Percentiles rank a stretch among this genome's conserved stretches.
These are phyloP conservation scores for Siderastrea radians DNA, from an alignment of 92 coral and sea anemone species.

Conservation along the genomic window DNA sequence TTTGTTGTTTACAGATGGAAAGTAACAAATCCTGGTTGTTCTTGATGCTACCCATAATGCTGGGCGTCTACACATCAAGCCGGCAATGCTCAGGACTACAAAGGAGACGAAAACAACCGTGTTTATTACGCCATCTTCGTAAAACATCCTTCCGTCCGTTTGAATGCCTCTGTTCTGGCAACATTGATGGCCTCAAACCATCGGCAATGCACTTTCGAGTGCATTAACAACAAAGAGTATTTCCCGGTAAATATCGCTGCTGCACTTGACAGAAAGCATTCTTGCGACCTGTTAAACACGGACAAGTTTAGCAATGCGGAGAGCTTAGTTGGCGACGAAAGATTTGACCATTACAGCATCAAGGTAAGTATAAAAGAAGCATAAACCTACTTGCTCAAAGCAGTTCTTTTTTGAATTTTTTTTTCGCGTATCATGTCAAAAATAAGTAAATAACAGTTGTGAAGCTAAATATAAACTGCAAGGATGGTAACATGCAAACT, in stretches of 20 bases:
- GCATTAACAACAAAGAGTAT: conserved; percentile 21
- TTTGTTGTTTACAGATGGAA: not conserved
- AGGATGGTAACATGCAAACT: too few relatives aligned
- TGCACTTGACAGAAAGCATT: conserved; percentile 6
- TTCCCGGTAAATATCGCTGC: conserved; percentile 32
- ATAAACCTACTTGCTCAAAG: not conserved
- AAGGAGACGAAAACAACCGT: not conserved
- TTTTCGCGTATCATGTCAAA: not conserved
- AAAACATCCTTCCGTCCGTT: not conserved
- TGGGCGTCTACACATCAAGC: not conserved
- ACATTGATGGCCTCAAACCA: not conserved
- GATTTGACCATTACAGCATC: conserved; percentile 34
- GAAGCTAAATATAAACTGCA: too few relatives aligned
- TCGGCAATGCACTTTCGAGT: not conserved
- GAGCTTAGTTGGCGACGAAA: not conserved
- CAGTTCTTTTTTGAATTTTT: not conserved
- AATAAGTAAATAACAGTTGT: not conserved
- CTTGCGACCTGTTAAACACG: conserved; percentile 41
- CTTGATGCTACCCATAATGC: not conserved
- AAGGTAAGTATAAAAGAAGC: conserved; percentile 12
- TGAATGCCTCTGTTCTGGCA: conserved; percentile 15
- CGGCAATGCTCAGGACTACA: not conserved
- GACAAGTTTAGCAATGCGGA: conserved; percentile 20
- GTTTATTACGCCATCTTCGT: conserved; percentile 7
- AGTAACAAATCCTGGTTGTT: not conserved